Conservation (phyloP, 1,140 invertebrate genomes). For the Listronotus oregonensis region DNA sequence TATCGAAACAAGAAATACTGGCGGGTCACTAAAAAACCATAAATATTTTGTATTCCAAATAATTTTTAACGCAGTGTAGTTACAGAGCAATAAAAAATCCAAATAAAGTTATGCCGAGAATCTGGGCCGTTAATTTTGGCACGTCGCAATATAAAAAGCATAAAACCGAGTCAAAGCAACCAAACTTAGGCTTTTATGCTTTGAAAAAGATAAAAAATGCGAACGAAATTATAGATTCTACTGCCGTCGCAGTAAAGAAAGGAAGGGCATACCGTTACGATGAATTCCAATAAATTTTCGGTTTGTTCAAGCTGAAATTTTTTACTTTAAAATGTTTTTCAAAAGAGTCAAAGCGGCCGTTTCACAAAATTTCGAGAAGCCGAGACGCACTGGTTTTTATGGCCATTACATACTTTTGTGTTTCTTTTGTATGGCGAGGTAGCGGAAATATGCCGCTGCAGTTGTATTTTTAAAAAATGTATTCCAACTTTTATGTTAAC, state of each 20-base stretch:
- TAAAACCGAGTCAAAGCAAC: conserved; percentile 17
- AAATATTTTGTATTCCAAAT: too few species aligned
- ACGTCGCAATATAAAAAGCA: conserved; percentile 30
- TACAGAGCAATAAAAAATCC: too few species aligned
- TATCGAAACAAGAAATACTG: too few species aligned
- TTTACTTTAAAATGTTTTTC: conserved; percentile 22
- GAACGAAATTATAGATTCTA: conserved; percentile 32
- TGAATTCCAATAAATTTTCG: conserved; percentile 31
- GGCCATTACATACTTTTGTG: neutral
- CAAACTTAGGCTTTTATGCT: conserved; percentile 18
- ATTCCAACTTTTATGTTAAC: too few species aligned
- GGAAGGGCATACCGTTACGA: conserved; percentile 31
- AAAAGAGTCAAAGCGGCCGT: conserved; percentile 14
- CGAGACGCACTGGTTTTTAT: conserved; percentile 21
- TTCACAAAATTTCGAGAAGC: conserved; percentile 27
- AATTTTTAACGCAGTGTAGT: too few species aligned
- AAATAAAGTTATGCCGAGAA: conserved; percentile 19
- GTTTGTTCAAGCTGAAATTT: conserved; percentile 13
- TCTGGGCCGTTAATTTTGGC: conserved; percentile 30
- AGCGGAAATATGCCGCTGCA: too few species aligned
- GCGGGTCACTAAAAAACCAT: too few species aligned
- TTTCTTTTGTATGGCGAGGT: too few species aligned
- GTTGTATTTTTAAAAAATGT: too few species aligned
- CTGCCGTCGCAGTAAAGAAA: conserved; percentile 29
- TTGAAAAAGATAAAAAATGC: conserved; percentile 29